Percentiles rank a stretch among this genome's conserved stretches.
phyloP scores from a whole-genome alignment of 2,888 invertebrate species.

The Eilema griseolum region DNA sequence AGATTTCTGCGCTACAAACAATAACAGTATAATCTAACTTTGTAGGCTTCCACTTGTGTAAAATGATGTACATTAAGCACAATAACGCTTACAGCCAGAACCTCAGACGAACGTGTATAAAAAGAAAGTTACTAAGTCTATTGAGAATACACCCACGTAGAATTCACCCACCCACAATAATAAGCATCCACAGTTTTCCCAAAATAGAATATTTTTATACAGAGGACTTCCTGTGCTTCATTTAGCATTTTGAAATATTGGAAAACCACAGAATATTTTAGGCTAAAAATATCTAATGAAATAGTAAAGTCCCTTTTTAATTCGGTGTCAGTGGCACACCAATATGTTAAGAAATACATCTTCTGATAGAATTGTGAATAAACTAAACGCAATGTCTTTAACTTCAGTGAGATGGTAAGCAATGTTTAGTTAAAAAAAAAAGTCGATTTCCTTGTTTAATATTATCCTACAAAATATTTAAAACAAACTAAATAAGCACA shows the following conservation, averaged over 20 bases:
- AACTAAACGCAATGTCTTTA: slow-evolving; percentile 5
- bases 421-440: too few species aligned
- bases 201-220: slow-evolving; percentile 40
- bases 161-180: slow-evolving; percentile 43
- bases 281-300: neutral
- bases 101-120: slow-evolving; percentile 18
- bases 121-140: slow-evolving; percentile 28
- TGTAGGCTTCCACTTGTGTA: neutral
- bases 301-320: neutral
- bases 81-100: neutral
- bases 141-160: slow-evolving; percentile 41
- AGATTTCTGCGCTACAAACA: too few species aligned
- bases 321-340: too few species aligned
- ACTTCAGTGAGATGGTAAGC: too few species aligned
- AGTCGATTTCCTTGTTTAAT: too few species aligned
- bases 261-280: neutral
- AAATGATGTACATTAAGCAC: neutral
- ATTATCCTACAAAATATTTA: too few species aligned
- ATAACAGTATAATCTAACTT: too few species aligned
- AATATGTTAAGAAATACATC: too few species aligned
- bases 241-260: slow-evolving; percentile 2
- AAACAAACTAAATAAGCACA: too few species aligned
- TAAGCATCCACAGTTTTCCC: slow-evolving; percentile 21
- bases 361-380: neutral
- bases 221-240: slow-evolving; percentile 19